Evolutionary conservation across 1,140 invertebrate genomes (phyloP), one percentile per base, ranked within the genome.

Genomic region (Brachionus sp.): DNA sequence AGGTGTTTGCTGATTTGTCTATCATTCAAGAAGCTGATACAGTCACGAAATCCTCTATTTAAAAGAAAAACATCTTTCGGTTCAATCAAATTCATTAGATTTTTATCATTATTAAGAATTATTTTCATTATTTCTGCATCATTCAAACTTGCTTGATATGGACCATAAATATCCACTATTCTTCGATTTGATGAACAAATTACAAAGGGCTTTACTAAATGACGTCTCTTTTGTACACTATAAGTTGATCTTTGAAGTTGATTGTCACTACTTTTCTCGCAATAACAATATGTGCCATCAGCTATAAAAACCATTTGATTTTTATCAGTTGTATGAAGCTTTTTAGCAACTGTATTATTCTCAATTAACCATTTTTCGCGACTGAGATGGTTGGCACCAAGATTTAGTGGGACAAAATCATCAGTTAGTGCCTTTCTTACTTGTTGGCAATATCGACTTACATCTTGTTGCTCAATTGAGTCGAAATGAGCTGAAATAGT

Each of bases 401-500:
- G 19, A 35, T 64, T 64, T 25, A 29, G 23, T 29, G 23, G n/a
- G 25, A 70, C 25, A 37, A 70, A 70, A 70, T 70, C 33, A 35
- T 35, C 29, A 37, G 3, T 70, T 70, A 70, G 35, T 10, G 66
- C 25, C n/a, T 70, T 70, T 70, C 66, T 33, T 35, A 70, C 35
- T 70, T 70, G 66, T 37, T 70, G n/a, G 35, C 25, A 70, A 70
- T 70, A 70, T 35, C 66, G 25, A 35, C 25, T 35, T 35, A 70
- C 33, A 35, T 70, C 66, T 35, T 16, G n/a, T 35, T 70, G 66
- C 13, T 33, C 25, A 70, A 35, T 37, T 29, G 29, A 29, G 35
- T 70, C 35, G n/a, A 70, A 70, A 70, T 35, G 25, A 70, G 35
- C 3, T 16, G 29, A 29, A 35, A 70, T 37, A 35, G 66, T 37